Percentiles rank a stretch among this genome's conserved stretches.
phyloP scores from a whole-genome alignment of 1,140 invertebrate genomes.

The Drosophila bipectinata region DNA sequence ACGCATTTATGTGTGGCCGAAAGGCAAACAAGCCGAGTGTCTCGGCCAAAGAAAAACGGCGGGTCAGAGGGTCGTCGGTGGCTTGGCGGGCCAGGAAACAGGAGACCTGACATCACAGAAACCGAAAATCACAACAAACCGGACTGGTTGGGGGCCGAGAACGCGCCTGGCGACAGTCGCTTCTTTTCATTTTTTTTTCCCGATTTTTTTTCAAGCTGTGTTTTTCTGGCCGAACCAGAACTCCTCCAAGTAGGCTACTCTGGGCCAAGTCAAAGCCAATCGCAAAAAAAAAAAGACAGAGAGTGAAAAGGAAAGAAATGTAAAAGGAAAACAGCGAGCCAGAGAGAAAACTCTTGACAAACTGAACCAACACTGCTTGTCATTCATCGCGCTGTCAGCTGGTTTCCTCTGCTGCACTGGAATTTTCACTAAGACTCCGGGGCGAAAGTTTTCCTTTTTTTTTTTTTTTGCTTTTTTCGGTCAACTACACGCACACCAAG shows the following conservation, averaged over 20 bases:
- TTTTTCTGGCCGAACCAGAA: slow-evolving; percentile 13
- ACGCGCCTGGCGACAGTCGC: slow-evolving; percentile 25
- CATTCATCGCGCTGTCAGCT: slow-evolving; percentile 78
- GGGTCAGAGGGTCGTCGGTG: neutral
- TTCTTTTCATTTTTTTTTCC: slow-evolving; percentile 20
- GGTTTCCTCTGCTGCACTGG: slow-evolving; percentile 36
- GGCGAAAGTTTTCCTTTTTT: slow-evolving; percentile 29
- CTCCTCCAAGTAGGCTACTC: slow-evolving; percentile 41
- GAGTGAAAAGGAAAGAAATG: slow-evolving; percentile 5
- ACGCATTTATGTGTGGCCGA: slow-evolving; percentile 48
- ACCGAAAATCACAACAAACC: slow-evolving; percentile 63
- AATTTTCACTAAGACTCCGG: slow-evolving; percentile 48
- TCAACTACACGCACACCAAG: slow-evolving; percentile 56
- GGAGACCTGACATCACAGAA: slow-evolving; percentile 24
- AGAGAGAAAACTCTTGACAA: slow-evolving; percentile 74
- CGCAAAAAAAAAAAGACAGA: slow-evolving; percentile 8
- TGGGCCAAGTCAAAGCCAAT: slow-evolving; percentile 41
- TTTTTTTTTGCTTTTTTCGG: slow-evolving; percentile 19
- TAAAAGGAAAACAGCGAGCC: slow-evolving; percentile 35
- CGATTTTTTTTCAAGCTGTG: neutral
- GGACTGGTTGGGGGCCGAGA: neutral
- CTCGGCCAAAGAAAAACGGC: slow-evolving; percentile 53
- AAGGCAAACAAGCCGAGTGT: slow-evolving; percentile 59
- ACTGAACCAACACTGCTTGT: slow-evolving; percentile 68
- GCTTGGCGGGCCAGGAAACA: neutral